Percentiles rank a stretch among this genome's conserved stretches.
Conservation (phyloP, 2,888 invertebrate genomes). For the Trissolcus japonicus region DNA sequence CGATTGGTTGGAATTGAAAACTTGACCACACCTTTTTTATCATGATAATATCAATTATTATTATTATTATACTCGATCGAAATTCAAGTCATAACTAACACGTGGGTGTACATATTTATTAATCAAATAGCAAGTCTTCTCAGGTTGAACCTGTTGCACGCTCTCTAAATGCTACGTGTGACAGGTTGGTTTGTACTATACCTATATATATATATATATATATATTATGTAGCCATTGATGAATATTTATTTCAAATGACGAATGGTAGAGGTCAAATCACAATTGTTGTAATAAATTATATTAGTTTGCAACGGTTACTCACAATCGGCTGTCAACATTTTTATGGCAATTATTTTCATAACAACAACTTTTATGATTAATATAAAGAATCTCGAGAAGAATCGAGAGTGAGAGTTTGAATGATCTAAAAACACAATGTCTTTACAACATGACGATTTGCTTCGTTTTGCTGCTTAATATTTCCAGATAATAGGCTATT, state of each 20-base stretch:
- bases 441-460: too few species aligned
- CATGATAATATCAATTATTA: constrained; percentile 13
- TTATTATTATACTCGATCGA: not conserved
- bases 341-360: not conserved
- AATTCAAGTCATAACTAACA: constrained; percentile 28
- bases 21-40: constrained; percentile 23
- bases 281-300: too few species aligned
- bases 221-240: too few species aligned
- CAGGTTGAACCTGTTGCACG: constrained; percentile 63
- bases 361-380: not conserved
- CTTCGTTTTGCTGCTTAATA: too few species aligned
- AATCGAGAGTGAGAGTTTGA: too few species aligned
- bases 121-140: constrained; percentile 60
- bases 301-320: too few species aligned
- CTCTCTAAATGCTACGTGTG: constrained; percentile 20
- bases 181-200: constrained; percentile 28
- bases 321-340: not conserved
- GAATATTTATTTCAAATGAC: too few species aligned
- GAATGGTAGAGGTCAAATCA: too few species aligned
- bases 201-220: too few species aligned
- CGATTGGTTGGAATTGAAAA: not conserved
- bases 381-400: too few species aligned
- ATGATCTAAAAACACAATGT: too few species aligned
- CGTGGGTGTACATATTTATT: constrained; percentile 47
- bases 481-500: too few species aligned